These are phyloP conservation scores for Leptinotarsa texana DNA, from an alignment of 1,140 invertebrate genomes.

Conservation along the genomic window DNA sequence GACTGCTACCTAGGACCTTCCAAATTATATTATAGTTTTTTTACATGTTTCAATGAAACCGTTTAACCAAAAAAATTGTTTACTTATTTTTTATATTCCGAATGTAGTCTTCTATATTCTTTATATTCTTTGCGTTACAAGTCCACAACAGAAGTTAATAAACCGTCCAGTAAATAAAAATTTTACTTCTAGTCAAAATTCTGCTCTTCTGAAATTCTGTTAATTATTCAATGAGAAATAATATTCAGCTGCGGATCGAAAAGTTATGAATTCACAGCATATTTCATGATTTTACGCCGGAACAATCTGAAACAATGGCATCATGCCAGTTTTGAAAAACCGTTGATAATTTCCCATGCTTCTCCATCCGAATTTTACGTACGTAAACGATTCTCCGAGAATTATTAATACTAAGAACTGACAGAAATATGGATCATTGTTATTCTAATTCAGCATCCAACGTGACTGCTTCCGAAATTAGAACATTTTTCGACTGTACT, in stretches of 20 bases:
- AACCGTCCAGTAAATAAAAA: too few species aligned
- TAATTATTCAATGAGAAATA: neutral
- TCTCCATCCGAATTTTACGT: neutral
- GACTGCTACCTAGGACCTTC: too few species aligned
- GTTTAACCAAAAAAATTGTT: too few species aligned
- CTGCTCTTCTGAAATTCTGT: too few species aligned
- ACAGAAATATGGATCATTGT: constrained; percentile 6
- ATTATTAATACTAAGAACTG: constrained; percentile 4
- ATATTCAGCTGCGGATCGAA: neutral
- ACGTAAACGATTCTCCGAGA: neutral
- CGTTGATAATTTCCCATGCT: neutral
- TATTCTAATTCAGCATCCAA: neutral
- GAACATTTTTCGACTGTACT: neutral
- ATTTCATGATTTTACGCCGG: neutral
- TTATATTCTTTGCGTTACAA: too few species aligned
- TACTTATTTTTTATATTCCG: too few species aligned
- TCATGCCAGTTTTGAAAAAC: neutral
- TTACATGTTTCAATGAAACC: too few species aligned
- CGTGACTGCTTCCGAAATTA: neutral
- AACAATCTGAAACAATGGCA: neutral
- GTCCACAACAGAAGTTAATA: too few species aligned
- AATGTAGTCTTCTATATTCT: too few species aligned
- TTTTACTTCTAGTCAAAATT: too few species aligned
- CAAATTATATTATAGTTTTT: too few species aligned
- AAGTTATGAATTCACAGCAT: neutral